phyloP scores from a whole-genome alignment of 2,888 invertebrate species.

The Drosophila maculinotata region DNA sequence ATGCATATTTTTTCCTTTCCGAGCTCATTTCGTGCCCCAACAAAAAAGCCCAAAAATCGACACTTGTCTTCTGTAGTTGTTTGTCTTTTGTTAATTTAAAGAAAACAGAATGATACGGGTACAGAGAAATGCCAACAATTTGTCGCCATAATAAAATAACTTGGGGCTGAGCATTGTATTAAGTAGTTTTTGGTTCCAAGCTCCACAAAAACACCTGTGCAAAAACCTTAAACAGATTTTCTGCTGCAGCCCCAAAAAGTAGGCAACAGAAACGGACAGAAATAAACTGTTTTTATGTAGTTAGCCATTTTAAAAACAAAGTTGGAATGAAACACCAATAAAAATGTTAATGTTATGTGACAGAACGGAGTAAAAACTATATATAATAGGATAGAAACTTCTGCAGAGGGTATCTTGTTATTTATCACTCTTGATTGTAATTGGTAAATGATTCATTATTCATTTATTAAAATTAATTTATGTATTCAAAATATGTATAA shows the following conservation, averaged over 20 bases:
- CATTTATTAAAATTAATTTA: constrained; percentile 11
- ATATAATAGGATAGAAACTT: too few species aligned
- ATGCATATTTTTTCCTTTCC: constrained; percentile 13
- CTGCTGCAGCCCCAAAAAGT: constrained; percentile 19
- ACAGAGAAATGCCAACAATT: constrained; percentile 17
- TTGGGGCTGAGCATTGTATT: constrained; percentile 31
- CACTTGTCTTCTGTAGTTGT: constrained; percentile 20
- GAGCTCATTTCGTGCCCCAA: constrained; percentile 18
- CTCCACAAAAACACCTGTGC: constrained; percentile 43
- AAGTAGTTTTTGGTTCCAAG: constrained; percentile 45
- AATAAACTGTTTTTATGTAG: constrained; percentile 4
- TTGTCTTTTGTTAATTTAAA: constrained; percentile 67
- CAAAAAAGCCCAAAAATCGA: constrained; percentile 14
- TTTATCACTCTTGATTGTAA: neutral
- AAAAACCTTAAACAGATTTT: neutral
- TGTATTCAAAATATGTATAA: neutral
- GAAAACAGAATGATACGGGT: constrained; percentile 57
- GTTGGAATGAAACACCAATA: too few species aligned
- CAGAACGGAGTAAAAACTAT: too few species aligned
- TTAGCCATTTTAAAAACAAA: too few species aligned
- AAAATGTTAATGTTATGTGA: too few species aligned
- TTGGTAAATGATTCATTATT: constrained; percentile 13
- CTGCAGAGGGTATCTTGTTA: too few species aligned
- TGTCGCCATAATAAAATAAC: constrained; percentile 49
- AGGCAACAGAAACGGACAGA: constrained; percentile 37